Percentiles rank a stretch among this genome's conserved stretches.
Conservation (phyloP, 2,797 vertebrate genomes). For the Meriones psammophilus region DNA sequence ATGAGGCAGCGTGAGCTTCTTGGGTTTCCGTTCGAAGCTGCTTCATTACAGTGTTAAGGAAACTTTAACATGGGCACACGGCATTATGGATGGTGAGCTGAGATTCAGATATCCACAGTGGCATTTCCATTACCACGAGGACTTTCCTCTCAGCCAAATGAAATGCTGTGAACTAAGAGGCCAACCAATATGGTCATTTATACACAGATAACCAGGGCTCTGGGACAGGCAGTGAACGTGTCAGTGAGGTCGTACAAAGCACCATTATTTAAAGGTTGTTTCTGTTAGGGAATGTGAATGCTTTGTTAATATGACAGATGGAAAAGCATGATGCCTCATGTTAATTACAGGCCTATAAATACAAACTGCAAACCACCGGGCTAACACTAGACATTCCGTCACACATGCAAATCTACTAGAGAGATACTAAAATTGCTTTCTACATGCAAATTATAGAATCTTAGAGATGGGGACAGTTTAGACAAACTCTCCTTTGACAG, state of each 20-base stretch:
- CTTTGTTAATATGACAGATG: constrained; percentile 65
- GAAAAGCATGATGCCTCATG: constrained; percentile 35
- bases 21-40: constrained; percentile 34
- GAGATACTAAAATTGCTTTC: constrained; percentile 59
- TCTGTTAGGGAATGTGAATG: constrained; percentile 56
- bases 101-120: constrained; percentile 50
- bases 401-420: constrained; percentile 48
- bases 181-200: not conserved
- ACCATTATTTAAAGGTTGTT: constrained; percentile 63
- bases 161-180: constrained; percentile 41
- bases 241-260: constrained; percentile 40
- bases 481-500: constrained; percentile 54
- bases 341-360: constrained; percentile 67
- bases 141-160: not conserved
- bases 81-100: constrained; percentile 12
- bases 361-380: constrained; percentile 56
- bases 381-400: constrained; percentile 64
- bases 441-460: constrained; percentile 55
- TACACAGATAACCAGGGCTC: constrained; percentile 35
- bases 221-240: constrained; percentile 21
- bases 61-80: constrained; percentile 4
- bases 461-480: constrained; percentile 62
- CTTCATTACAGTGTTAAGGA: not conserved
- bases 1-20: not conserved
- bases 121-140: constrained; percentile 36